Evolutionary conservation across 2,888 invertebrate species (phyloP).

Genomic region (Drosophila trichaetosa): DNA sequence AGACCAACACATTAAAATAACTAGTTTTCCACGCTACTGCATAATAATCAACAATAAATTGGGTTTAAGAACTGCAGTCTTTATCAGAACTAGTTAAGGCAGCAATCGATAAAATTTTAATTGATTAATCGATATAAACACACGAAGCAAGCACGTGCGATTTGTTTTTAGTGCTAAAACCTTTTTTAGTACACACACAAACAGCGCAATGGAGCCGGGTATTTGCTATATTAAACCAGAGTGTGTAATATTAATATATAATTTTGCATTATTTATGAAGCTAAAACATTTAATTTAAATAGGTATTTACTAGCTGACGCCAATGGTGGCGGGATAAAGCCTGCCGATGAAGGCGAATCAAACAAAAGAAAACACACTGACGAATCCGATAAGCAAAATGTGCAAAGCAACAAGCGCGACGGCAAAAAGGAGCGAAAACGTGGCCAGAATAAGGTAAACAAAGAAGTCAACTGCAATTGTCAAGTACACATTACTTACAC

Average conservation of each 20-base stretch:
- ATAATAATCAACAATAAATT: background rate
- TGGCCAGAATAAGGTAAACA: constrained; percentile 82
- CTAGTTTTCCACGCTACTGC: background rate
- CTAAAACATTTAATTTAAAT: background rate
- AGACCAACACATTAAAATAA: background rate
- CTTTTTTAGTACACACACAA: constrained; percentile 61
- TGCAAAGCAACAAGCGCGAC: constrained; percentile 47
- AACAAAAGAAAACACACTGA: constrained; percentile 69
- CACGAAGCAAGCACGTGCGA: constrained; percentile 57
- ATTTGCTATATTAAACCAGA: constrained; percentile 84
- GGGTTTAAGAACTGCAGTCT: background rate
- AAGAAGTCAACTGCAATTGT: too few relatives aligned
- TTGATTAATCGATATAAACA: constrained; percentile 28
- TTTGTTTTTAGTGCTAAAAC: constrained; percentile 46
- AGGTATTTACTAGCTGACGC: constrained; percentile 57
- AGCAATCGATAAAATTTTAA: constrained; percentile 4
- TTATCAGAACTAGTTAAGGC: background rate
- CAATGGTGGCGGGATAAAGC: constrained; percentile 10
- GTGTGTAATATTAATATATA: constrained; percentile 50
- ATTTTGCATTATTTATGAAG: background rate
- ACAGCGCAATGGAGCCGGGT: constrained; percentile 80
- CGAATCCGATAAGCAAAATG: constrained; percentile 18
- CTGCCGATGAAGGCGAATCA: constrained; percentile 27
- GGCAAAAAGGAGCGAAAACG: constrained; percentile 81
- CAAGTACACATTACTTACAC: background rate